Percentiles rank a stretch among this genome's conserved stretches.
phyloP scores from a whole-genome alignment of 2,888 invertebrate genomes.

The Globia sparganii region DNA sequence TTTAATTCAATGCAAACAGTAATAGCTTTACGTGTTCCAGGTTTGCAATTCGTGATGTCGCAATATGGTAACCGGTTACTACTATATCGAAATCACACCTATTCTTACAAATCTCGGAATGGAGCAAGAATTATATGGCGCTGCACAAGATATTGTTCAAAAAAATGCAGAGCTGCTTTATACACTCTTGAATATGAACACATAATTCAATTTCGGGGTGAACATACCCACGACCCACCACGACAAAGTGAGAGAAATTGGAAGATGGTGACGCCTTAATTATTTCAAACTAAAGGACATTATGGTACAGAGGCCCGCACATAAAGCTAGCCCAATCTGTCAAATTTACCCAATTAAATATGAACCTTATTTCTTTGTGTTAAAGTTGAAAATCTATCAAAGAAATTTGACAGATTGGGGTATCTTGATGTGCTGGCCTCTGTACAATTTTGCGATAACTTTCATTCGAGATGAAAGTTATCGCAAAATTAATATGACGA shows the following conservation, averaged over 20 bases:
- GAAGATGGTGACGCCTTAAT: conserved; percentile 6
- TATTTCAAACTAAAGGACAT: not conserved
- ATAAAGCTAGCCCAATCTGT: too few species aligned
- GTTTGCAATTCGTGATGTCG: not conserved
- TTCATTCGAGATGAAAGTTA: not conserved
- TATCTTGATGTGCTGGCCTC: too few species aligned
- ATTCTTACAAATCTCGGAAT: conserved; percentile 15
- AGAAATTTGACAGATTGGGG: too few species aligned
- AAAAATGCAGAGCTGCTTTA: conserved; percentile 2
- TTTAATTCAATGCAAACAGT: not conserved
- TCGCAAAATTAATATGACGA: not conserved
- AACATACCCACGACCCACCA: conserved; percentile 24
- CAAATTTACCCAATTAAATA: too few species aligned
- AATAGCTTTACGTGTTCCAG: not conserved
- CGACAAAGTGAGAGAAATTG: conserved; percentile 26
- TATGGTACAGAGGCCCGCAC: too few species aligned
- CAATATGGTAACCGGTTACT: conserved; percentile 1
- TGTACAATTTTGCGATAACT: too few species aligned
- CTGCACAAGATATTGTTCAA: not conserved
- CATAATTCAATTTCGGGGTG: not conserved
- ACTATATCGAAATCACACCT: conserved; percentile 14
- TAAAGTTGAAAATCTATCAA: too few species aligned
- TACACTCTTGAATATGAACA: not conserved
- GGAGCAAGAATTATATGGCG: not conserved
- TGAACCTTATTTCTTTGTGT: too few species aligned